Conservation (phyloP, 2,797 vertebrate species). For the Sus cebifrons region DNA sequence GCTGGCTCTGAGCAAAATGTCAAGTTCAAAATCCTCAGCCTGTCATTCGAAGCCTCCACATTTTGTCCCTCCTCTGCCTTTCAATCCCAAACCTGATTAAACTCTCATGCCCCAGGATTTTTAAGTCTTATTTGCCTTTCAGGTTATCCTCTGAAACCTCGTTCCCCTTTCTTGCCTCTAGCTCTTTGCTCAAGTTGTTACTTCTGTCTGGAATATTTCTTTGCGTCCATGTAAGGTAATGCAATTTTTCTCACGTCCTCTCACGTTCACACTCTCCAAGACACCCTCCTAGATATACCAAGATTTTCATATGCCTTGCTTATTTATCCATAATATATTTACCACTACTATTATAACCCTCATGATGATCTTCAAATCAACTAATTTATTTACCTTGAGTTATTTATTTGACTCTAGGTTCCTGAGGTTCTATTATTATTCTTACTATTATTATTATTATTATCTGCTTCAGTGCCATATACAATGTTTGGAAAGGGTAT, state of each 20-base stretch:
- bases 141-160: neutral
- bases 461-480: too few relatives aligned
- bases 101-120: neutral
- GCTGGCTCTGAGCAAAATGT: constrained; percentile 61
- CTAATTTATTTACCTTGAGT: neutral
- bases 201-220: neutral
- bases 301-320: neutral
- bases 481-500: neutral
- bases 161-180: constrained; percentile 21
- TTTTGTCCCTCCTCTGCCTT: neutral
- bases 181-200: constrained; percentile 3
- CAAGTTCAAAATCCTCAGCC: neutral
- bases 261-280: neutral
- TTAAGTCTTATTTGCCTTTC: neutral
- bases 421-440: neutral
- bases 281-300: neutral
- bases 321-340: neutral
- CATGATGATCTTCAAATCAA: neutral
- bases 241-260: neutral
- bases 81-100: neutral
- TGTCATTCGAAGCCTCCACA: neutral
- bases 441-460: neutral
- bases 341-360: neutral
- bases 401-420: neutral
- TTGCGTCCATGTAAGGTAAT: neutral